These are phyloP conservation scores for Podarcis cretensis DNA, from an alignment of 2,113 vertebrate species.

Conservation along the genomic window DNA sequence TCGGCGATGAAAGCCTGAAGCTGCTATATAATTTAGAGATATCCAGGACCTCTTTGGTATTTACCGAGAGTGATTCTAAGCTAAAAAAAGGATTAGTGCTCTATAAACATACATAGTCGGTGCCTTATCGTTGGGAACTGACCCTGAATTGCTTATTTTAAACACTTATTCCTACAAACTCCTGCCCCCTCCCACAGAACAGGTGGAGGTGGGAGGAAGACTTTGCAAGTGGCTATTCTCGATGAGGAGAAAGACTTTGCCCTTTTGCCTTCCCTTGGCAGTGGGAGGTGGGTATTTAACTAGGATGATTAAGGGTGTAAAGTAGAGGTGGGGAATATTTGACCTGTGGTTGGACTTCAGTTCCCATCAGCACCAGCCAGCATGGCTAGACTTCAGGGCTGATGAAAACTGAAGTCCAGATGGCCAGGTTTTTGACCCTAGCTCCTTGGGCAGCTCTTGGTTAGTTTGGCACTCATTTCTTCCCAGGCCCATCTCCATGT, in stretches of 20 bases:
- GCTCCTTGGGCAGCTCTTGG: not conserved
- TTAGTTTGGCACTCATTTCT: too few relatives aligned
- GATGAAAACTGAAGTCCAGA: too few relatives aligned
- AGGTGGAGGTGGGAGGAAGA: not conserved
- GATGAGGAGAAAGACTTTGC: not conserved
- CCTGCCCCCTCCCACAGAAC: not conserved
- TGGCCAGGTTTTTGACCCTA: too few relatives aligned
- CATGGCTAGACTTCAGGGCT: too few relatives aligned
- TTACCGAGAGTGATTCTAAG: slow-evolving; percentile 23
- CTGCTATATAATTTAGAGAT: slow-evolving; percentile 16
- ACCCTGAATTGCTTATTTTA: not conserved
- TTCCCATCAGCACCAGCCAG: too few relatives aligned
- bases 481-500: too few relatives aligned
- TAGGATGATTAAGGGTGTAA: too few relatives aligned
- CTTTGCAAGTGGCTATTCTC: not conserved
- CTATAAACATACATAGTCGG: not conserved
- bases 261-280: not conserved
- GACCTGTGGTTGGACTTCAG: too few relatives aligned
- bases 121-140: slow-evolving; percentile 17
- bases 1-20: slow-evolving; percentile 17
- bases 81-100: slow-evolving; percentile 23
- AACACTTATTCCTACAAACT: not conserved
- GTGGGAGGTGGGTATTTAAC: not conserved
- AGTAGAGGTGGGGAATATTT: too few relatives aligned
- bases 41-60: slow-evolving; percentile 14